Percentiles rank a stretch among this genome's conserved stretches.
Evolutionary conservation across 2,113 vertebrate species (phyloP).

Genomic region (Melanocharis versteri): DNA sequence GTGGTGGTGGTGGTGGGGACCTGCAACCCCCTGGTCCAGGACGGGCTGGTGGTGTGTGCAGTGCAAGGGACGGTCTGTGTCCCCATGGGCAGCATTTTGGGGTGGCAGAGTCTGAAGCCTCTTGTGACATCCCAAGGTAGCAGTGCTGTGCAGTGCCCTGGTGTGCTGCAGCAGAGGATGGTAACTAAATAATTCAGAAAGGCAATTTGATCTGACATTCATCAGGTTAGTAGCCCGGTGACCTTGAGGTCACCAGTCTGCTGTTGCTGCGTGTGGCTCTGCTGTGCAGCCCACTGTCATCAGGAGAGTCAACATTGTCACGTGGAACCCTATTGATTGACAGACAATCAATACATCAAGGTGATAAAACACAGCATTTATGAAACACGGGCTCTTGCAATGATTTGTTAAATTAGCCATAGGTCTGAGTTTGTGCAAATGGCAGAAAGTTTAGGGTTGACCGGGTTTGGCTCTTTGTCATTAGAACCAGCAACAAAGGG

Average conservation of each 20-base stretch:
- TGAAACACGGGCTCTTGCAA: not conserved
- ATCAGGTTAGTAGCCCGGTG: not conserved
- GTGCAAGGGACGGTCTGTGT: not conserved
- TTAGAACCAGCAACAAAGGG: not conserved
- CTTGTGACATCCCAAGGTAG: not conserved
- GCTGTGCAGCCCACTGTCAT: not conserved
- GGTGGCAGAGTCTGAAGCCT: not conserved
- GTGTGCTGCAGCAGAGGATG: constrained; percentile 1
- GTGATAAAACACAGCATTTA: not conserved
- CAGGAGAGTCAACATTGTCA: not conserved
- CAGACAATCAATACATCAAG: not conserved
- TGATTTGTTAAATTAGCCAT: not conserved
- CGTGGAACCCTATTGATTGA: not conserved
- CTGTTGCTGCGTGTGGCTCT: not conserved
- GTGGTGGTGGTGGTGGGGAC: not conserved
- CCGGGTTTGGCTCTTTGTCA: not conserved
- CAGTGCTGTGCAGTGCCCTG: not conserved
- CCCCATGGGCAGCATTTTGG: not conserved
- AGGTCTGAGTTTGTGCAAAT: not conserved
- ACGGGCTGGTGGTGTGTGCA: fast-evolving
- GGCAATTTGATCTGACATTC: constrained; percentile 42
- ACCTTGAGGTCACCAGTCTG: not conserved
- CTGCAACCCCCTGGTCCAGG: not conserved
- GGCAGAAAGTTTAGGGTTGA: not conserved
- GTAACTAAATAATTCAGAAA: constrained; percentile 64